A percentile compares a stretch with the other conserved stretches of the same genome.
Evolutionary conservation across 2,888 invertebrate species (phyloP).

Genomic region (Hymenopus coronatus): DNA sequence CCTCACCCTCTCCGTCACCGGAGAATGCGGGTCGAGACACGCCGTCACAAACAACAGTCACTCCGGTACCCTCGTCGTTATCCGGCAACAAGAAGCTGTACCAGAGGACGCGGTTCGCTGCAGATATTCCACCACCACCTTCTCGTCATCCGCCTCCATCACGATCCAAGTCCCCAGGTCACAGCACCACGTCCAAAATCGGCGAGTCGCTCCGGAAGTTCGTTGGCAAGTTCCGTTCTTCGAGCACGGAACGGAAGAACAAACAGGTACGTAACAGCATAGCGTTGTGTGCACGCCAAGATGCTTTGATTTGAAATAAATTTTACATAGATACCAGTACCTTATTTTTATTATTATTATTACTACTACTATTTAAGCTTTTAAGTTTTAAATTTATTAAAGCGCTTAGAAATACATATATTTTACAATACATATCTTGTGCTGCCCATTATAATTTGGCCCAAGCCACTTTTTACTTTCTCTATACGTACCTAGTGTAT

Average conservation of each 20-base stretch:
- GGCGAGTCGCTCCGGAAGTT: constrained; percentile 79
- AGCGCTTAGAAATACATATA: too few relatives aligned
- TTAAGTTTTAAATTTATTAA: too few relatives aligned
- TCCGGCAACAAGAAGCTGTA: constrained; percentile 58
- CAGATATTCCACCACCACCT: constrained; percentile 48
- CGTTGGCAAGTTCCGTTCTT: constrained; percentile 78
- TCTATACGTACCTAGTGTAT: too few relatives aligned
- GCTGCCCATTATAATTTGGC: too few relatives aligned
- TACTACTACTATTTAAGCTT: too few relatives aligned
- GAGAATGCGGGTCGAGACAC: constrained; percentile 39
- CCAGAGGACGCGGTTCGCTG: constrained; percentile 70
- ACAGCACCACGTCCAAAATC: constrained; percentile 51
- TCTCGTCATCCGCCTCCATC: constrained; percentile 25
- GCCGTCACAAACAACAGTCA: constrained; percentile 48
- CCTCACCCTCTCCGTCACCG: constrained; percentile 48
- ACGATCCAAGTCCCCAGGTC: constrained; percentile 44
- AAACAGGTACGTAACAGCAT: background rate
- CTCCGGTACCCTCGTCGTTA: constrained; percentile 43
- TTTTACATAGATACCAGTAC: too few relatives aligned
- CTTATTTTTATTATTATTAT: too few relatives aligned
- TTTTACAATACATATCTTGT: too few relatives aligned
- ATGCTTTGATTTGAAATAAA: too few relatives aligned
- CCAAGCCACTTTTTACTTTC: too few relatives aligned
- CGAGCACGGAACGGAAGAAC: constrained; percentile 64
- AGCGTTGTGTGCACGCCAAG: too few relatives aligned